These are phyloP conservation scores for Formica exsecta DNA, from an alignment of 1,140 invertebrate genomes.

Conservation along the genomic window DNA sequence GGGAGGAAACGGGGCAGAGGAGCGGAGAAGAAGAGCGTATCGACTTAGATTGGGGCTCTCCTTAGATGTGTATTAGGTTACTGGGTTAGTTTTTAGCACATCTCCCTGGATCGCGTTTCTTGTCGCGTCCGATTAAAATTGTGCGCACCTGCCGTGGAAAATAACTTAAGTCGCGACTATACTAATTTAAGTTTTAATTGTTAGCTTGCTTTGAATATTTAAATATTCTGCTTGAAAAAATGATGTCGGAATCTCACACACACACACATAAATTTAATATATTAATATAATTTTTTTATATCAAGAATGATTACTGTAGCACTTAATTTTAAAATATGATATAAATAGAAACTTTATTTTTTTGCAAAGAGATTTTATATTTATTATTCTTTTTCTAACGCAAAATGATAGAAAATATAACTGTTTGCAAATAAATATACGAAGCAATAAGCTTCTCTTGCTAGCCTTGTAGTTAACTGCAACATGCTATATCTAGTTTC, in stretches of 20 bases:
- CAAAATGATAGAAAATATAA: background rate
- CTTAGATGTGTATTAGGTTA: constrained; percentile 63
- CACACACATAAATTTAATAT: too few relatives aligned
- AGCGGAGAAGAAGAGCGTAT: constrained; percentile 23
- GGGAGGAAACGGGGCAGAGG: background rate
- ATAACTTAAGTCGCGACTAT: background rate
- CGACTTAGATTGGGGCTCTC: background rate
- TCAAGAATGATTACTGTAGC: too few relatives aligned
- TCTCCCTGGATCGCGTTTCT: constrained; percentile 27
- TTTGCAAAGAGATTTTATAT: background rate
- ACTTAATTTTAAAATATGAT: background rate
- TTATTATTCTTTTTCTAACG: background rate
- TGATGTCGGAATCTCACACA: too few relatives aligned
- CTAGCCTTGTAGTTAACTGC: background rate
- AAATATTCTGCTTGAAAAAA: background rate
- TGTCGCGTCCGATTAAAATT: constrained; percentile 19
- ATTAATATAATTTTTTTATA: too few relatives aligned
- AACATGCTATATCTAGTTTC: constrained; percentile 27
- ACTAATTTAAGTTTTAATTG: background rate
- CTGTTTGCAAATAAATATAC: background rate
- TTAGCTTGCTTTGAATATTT: background rate
- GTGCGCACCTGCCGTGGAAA: constrained; percentile 22
- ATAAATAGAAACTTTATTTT: background rate
- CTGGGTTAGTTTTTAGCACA: constrained; percentile 63
- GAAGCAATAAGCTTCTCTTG: background rate